phyloP scores from a whole-genome alignment of 1,140 invertebrate species.

The Pseudomyrmex gracilis region DNA sequence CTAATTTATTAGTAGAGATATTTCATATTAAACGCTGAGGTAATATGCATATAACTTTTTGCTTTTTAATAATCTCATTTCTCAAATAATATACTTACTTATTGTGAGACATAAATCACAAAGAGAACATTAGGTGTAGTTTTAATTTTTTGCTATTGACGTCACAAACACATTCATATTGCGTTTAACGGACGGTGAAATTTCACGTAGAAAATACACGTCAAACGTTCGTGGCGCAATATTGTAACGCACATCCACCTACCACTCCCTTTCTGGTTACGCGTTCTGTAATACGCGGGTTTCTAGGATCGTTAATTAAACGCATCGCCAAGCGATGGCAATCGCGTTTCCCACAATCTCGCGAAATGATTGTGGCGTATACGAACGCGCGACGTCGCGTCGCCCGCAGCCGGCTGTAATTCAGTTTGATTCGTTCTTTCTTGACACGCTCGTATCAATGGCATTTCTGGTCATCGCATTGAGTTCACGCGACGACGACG shows the following conservation, averaged over 20 bases:
- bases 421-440: constrained; percentile 50
- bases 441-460: constrained; percentile 27
- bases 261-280: constrained; percentile 30
- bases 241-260: constrained; percentile 34
- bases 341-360: constrained; percentile 36
- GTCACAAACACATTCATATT: not conserved
- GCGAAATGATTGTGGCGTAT: constrained; percentile 43
- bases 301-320: constrained; percentile 52
- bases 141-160: constrained; percentile 12
- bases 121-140: not conserved
- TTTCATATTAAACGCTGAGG: too few relatives aligned
- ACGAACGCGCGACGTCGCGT: constrained; percentile 9
- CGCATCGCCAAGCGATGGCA: constrained; percentile 11
- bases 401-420: constrained; percentile 35
- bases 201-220: constrained; percentile 7
- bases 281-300: constrained; percentile 6
- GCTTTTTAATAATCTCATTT: not conserved
- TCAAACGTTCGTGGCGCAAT: constrained; percentile 2
- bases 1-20: too few relatives aligned
- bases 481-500: not conserved
- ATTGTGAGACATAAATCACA: not conserved
- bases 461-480: not conserved
- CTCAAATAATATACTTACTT: not conserved
- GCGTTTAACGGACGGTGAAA: constrained; percentile 32
- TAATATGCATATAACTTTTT: too few relatives aligned